Evolutionary conservation across 2,113 vertebrate species (phyloP), one percentile per base, ranked within the genome.

Genomic region (Hypocryptadius cinnamomeus): DNA sequence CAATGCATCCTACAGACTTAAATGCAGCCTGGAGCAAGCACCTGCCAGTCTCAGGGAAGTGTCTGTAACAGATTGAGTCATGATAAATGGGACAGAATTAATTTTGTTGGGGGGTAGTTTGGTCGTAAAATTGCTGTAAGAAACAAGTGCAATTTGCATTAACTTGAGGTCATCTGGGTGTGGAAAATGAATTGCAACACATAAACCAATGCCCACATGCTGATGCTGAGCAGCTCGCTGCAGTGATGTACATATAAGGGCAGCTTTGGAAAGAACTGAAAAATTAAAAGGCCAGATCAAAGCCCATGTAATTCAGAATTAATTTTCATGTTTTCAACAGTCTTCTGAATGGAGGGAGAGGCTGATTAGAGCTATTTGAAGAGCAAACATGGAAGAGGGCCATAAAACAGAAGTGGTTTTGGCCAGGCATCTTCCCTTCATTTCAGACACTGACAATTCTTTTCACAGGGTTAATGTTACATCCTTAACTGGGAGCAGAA

Each of bases 331-430:
- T 57, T 92, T 90, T 93, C 42, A 61, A 25, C 50, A 66, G 7
- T 61, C 37, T 93, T 83, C 51, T 90, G 60, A 80, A 27, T 40
- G 50, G 44, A 89, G 50, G 28, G 33, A 79, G 50, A 69, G n/a
- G 12, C 39, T 79, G 53, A 85, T 91, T 79, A 87, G 53, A 91
- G 77, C 78, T 91, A 82, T 94, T 93, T 92, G 87, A 87, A 91
- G 87, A 91, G 35, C 4, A 18, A 45, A 56, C 47, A 21, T 93
- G 88, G 85, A 90, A 90, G 39, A 70, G 31, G 15, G 85, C 88
- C 79, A 69, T 90, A 80, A 92, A 96, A 6, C 33, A 93, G 30
- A 90, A 80, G 39, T 44, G 39, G 13, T 54, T 95, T 85, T 90
- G 85, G 79, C 63, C 68, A 60, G 72, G 76, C 51, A 78, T 63